Evolutionary conservation across 2,888 invertebrate species (phyloP).

Genomic region (Drosophila ustulata): DNA sequence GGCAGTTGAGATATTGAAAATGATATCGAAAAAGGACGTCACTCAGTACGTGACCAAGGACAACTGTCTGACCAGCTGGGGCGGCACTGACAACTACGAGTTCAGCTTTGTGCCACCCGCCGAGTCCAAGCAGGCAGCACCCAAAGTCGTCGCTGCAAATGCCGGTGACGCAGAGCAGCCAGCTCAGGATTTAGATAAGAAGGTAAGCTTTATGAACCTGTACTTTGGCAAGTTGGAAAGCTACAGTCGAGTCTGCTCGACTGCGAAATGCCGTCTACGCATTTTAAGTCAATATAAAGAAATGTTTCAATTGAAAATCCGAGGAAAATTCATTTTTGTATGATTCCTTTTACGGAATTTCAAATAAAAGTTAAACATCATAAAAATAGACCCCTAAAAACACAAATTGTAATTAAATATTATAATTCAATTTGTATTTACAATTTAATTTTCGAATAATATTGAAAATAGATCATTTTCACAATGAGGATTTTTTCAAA

Average conservation of each 20-base stretch:
- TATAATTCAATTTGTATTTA: too few species aligned
- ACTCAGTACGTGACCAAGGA: conserved; percentile 91
- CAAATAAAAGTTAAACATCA: too few species aligned
- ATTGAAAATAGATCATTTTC: too few species aligned
- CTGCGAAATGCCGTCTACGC: background rate
- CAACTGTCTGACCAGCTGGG: conserved; percentile 92
- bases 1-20: conserved; percentile 95
- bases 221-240: background rate
- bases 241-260: background rate
- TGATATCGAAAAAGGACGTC: conserved; percentile 91
- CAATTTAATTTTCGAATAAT: too few species aligned
- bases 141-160: conserved; percentile 48
- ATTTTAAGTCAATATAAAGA: background rate
- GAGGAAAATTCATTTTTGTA: too few species aligned
- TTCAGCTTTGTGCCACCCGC: conserved; percentile 88
- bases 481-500: too few species aligned
- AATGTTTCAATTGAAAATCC: too few species aligned
- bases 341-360: too few species aligned
- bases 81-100: conserved; percentile 90
- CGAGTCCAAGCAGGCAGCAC: conserved; percentile 76
- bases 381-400: too few species aligned
- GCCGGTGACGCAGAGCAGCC: conserved; percentile 66
- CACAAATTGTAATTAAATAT: too few species aligned
- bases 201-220: conserved; percentile 62
- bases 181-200: conserved; percentile 58